phyloP scores from a whole-genome alignment of 2,113 vertebrate genomes.

The Mola mola region DNA sequence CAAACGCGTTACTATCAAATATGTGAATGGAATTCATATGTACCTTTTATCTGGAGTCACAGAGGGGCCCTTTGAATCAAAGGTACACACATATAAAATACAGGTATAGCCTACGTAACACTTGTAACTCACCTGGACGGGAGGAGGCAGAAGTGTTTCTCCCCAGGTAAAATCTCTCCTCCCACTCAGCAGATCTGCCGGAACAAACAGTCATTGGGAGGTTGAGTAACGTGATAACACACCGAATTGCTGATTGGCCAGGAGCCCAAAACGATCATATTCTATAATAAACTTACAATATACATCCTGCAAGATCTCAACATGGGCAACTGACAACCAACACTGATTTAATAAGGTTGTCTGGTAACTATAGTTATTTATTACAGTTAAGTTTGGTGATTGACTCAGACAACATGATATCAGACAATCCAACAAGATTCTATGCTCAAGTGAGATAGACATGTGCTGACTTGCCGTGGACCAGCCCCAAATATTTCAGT shows the following conservation, averaged over 20 bases:
- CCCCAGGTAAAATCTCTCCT: slow-evolving; percentile 53
- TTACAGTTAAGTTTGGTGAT: too few relatives aligned
- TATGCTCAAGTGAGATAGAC: background rate
- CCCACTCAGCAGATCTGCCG: slow-evolving; percentile 33
- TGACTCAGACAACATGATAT: background rate
- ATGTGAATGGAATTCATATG: background rate
- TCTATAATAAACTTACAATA: background rate
- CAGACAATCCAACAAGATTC: background rate
- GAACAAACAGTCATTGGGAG: slow-evolving; percentile 11
- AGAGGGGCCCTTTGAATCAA: background rate
- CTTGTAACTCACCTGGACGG: slow-evolving; percentile 46
- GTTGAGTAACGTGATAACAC: slow-evolving; percentile 9
- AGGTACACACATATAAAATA: too few relatives aligned
- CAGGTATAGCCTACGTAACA: slow-evolving; percentile 13
- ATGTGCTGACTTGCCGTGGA: slow-evolving; percentile 45
- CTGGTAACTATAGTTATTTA: too few relatives aligned
- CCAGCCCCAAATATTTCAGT: background rate
- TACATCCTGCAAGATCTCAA: background rate
- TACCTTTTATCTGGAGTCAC: slow-evolving; percentile 36
- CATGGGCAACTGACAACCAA: too few relatives aligned
- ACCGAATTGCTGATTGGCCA: slow-evolving; percentile 10
- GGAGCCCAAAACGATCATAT: too few relatives aligned
- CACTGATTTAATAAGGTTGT: too few relatives aligned
- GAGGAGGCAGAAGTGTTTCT: slow-evolving; percentile 55
- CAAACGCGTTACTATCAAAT: too few relatives aligned